Base-by-base conservation (phyloP, 2,888 invertebrate species). In the Liopterus haemorrhoidalis region DNA sequence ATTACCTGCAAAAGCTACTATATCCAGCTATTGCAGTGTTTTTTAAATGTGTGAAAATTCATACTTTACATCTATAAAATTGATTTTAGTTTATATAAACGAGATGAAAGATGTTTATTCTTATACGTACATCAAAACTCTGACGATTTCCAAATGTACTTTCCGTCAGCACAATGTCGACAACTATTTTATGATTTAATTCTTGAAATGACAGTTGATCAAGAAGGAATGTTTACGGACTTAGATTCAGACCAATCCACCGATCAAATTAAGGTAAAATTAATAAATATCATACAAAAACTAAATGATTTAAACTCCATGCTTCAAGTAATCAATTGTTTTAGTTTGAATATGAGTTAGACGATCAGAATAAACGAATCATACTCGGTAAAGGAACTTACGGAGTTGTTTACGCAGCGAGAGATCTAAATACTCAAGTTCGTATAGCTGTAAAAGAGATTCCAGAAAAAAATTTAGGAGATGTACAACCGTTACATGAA, bases 361-460 rank as follows among this genome's bases (percentile, higher is more conserved):
- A 96, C 69, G 94, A 96, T 62, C 81, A 82, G 65, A 85, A 83
- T 52, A 85, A 87, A 56, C 81, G 87, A 48, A 80, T 90, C 8
- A 70, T 94, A 8, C 75, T 97, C 30, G 96, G 99, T 1, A 89
- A 88, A 66, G 99, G 97, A 14, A 94, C 96, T 0, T 97, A 94
- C 66, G 97, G 97, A 5, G 76, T 86, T 0, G 96, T 97, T 4
- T 97, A 85, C 67, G 94, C 95, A 1, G 96, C 95, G 0, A 70
- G 92, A 2, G 95, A 97, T 69, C 77, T 90, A 52, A 89, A 86
- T 65, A 97, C 92, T 0, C 96, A 93, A 74, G 75, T 82, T 6
- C 76, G 91, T 48, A 95, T 99, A 55, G 99, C 99, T 2, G 91
- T 97, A 12, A 99, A 99, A 67, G 99, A 99, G 73, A 91, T 99